Evolutionary conservation across 2,888 invertebrate species (phyloP).

Genomic region (Epinotia ramella): DNA sequence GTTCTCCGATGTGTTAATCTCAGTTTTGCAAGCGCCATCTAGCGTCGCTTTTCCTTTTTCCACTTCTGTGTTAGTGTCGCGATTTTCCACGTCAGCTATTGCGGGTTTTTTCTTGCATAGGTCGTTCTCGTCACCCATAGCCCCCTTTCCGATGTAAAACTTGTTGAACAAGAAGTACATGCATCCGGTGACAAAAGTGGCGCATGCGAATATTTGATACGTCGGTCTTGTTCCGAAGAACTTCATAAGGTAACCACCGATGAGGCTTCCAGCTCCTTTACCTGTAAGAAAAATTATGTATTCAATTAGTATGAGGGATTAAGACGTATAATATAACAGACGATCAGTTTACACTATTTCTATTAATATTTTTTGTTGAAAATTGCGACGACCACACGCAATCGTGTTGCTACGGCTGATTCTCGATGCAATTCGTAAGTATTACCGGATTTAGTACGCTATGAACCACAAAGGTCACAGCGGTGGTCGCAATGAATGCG

Average conservation of each 20-base stretch:
- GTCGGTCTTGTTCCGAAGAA: constrained; percentile 89
- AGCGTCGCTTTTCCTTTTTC: constrained; percentile 56
- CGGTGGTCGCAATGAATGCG: background rate
- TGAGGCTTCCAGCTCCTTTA: constrained; percentile 90
- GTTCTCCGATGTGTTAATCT: constrained; percentile 51
- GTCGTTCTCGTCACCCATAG: constrained; percentile 82
- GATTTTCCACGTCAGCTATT: constrained; percentile 67
- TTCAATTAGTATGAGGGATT: background rate
- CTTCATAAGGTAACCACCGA: constrained; percentile 91
- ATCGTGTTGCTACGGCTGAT: too few species aligned
- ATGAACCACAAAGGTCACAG: background rate
- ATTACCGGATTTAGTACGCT: background rate
- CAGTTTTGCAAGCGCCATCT: constrained; percentile 66
- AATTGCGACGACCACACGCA: background rate
- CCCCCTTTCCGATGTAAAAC: constrained; percentile 86
- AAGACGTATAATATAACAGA: background rate
- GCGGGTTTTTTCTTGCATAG: constrained; percentile 85
- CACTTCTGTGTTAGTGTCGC: constrained; percentile 60
- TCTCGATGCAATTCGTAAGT: too few species aligned
- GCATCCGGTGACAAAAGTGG: constrained; percentile 87
- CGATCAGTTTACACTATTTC: background rate
- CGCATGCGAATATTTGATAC: constrained; percentile 88
- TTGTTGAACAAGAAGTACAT: constrained; percentile 89
- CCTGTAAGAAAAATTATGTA: constrained; percentile 73
- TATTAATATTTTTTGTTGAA: background rate